Percentiles rank a stretch among this genome's conserved stretches.
Evolutionary conservation across 2,888 invertebrate genomes (phyloP).

Genomic region (Periphyllus acericola): DNA sequence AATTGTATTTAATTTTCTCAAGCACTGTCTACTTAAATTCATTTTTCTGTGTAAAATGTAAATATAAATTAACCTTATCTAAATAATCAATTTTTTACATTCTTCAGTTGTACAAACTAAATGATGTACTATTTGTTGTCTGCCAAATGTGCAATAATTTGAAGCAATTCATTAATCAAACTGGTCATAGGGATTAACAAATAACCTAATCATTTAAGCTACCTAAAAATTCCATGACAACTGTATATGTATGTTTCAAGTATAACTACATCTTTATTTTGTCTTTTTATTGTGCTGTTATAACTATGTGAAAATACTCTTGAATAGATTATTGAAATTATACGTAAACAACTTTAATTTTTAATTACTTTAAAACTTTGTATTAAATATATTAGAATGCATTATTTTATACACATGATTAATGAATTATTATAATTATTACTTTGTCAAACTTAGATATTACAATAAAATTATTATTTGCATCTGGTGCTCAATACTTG

Average conservation of each 20-base stretch:
- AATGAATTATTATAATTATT: conserved; percentile 27
- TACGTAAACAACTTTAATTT: not conserved
- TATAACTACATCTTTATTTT: not conserved
- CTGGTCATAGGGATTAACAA: not conserved
- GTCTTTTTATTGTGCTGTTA: not conserved
- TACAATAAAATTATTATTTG: conserved; percentile 18
- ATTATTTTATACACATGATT: not conserved
- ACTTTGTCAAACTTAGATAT: conserved; percentile 28
- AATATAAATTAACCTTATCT: not conserved
- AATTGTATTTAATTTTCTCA: not conserved
- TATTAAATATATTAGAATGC: not conserved
- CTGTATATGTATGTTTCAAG: not conserved
- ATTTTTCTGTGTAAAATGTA: not conserved
- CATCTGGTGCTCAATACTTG: conserved; percentile 47
- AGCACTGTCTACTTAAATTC: conserved; percentile 13
- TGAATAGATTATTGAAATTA: not conserved
- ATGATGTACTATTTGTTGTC: not conserved
- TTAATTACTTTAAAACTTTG: not conserved
- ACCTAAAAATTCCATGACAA: conserved; percentile 1
- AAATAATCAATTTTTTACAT: not conserved
- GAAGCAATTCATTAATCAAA: not conserved
- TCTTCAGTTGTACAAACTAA: not conserved
- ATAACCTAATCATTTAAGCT: not conserved
- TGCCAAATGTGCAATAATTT: not conserved
- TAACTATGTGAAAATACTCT: not conserved